Evolutionary conservation across 2,797 vertebrate species (phyloP), one percentile per base, ranked within the genome.

Genomic region (Novumbra hubbsi): DNA sequence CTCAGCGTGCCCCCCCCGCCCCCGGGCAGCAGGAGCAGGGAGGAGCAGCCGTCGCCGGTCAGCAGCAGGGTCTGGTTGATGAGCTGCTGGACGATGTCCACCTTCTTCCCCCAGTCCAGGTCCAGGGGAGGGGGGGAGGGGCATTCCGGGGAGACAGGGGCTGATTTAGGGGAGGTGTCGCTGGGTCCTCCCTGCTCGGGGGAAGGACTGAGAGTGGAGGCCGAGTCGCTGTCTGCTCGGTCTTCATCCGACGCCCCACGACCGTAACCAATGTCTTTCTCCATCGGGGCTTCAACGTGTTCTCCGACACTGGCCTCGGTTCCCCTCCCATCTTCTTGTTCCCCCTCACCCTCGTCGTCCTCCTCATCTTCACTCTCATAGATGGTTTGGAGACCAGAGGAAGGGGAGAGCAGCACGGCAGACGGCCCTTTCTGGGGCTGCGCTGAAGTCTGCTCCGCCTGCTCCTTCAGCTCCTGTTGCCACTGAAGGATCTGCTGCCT

Each of bases 1-100:
- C 94, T 96, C 76, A 95, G 89, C 0, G 93, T 92, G 68, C 93
- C 87, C 57, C 94, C 92, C 0, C 88, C 68, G 0, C 91, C 88
- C 1, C 90, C 89, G 0, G 93, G 92, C 63, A 94, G 80, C 50
- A 93, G 83, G 48, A 94, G 79, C 77, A 92, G 80, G 0, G 93
- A 89, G 2, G 91, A 91, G 86, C 92, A 93, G 66, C 91, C 74
- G 0, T 93, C 92, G 12, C 92, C 85, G 0, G 94, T 93, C 34
- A 96, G 89, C 74, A 97, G 83, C 73, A 98, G 87, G 0, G 96
- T 95, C 87, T 97, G 94, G 81, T 95, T 95, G 87, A 98, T 95
- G 80, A 98, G 91, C 90, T 98, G 96, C 87, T 97, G 96, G 73
- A 98, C 95, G 0, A 97, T 94, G 71, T 95, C 95, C 1, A 94